Percentiles rank a stretch among this genome's conserved stretches.
phyloP scores from a whole-genome alignment of 2,888 invertebrate genomes.

The Parapristionchus giblindavisi region DNA sequence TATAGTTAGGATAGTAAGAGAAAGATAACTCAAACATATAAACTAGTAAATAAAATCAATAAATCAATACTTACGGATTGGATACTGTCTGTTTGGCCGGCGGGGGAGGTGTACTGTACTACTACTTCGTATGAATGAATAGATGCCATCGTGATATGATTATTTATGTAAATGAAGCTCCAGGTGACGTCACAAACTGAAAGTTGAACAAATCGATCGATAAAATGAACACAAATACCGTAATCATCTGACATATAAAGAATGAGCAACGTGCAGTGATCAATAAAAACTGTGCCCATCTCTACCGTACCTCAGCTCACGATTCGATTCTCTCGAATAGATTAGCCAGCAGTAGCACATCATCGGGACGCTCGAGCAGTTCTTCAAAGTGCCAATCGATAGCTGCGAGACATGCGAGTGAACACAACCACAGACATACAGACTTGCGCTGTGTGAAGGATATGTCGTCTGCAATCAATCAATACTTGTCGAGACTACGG shows the following conservation, averaged over 20 bases:
- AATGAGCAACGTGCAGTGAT: no score
- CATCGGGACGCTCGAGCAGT: conserved; percentile 7
- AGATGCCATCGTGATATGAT: conserved; percentile 28
- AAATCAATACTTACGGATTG: conserved; percentile 32
- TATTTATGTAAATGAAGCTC: conserved; percentile 1
- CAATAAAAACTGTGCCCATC: background rate
- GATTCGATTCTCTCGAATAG: conserved; percentile 5
- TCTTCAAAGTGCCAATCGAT: conserved; percentile 44
- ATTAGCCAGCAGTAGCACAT: background rate
- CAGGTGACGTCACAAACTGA: no score
- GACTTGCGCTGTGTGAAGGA: conserved; percentile 48
- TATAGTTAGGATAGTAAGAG: no score
- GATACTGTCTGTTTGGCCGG: conserved; percentile 24
- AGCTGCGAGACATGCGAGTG: conserved; percentile 53
- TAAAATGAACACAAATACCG: no score
- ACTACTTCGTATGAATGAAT: background rate
- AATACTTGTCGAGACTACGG: no score
- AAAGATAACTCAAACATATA: no score
- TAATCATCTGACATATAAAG: no score
- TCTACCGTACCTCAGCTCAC: conserved; percentile 26
- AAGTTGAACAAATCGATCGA: no score
- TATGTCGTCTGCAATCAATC: conserved; percentile 50
- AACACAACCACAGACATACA: conserved; percentile 53
- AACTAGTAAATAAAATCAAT: no score
- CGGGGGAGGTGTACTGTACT: conserved; percentile 12